Evolutionary conservation across 2,797 vertebrate species (phyloP).

Genomic region (Bradypodion ventrale): DNA sequence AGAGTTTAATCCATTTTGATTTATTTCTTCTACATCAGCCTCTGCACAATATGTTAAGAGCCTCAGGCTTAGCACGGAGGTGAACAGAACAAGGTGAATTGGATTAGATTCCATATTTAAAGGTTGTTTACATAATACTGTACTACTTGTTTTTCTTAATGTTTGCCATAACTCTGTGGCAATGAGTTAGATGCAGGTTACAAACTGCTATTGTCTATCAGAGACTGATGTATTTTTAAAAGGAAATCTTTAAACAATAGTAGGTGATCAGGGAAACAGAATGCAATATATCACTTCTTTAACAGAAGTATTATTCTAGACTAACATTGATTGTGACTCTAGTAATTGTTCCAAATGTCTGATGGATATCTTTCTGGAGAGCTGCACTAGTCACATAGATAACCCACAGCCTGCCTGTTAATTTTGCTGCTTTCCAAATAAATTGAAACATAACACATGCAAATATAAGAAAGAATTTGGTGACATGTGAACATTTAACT

Average conservation of each 20-base stretch:
- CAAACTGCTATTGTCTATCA: not conserved
- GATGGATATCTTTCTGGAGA: not conserved
- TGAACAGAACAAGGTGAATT: conserved; percentile 15
- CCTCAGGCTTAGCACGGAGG: not conserved
- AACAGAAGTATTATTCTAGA: not conserved
- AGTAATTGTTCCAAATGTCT: not conserved
- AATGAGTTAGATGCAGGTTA: not conserved
- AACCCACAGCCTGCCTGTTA: not conserved
- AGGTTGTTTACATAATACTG: not conserved
- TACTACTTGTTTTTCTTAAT: conserved; percentile 5
- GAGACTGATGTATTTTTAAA: not conserved
- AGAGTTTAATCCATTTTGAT: conserved; percentile 30
- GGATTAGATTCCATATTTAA: conserved; percentile 10
- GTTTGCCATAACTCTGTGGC: not conserved
- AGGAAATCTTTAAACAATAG: not conserved
- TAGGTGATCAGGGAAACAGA: not conserved
- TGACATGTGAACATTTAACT: not conserved
- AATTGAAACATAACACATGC: not conserved
- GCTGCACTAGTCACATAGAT: not conserved
- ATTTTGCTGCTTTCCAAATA: not conserved
- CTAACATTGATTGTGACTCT: not conserved
- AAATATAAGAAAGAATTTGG: not conserved
- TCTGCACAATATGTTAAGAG: conserved; percentile 21
- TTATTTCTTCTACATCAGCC: conserved; percentile 16
- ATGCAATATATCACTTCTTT: not conserved